Base-by-base conservation (phyloP, 2,888 invertebrate genomes). In the Mythimna albipuncta region DNA sequence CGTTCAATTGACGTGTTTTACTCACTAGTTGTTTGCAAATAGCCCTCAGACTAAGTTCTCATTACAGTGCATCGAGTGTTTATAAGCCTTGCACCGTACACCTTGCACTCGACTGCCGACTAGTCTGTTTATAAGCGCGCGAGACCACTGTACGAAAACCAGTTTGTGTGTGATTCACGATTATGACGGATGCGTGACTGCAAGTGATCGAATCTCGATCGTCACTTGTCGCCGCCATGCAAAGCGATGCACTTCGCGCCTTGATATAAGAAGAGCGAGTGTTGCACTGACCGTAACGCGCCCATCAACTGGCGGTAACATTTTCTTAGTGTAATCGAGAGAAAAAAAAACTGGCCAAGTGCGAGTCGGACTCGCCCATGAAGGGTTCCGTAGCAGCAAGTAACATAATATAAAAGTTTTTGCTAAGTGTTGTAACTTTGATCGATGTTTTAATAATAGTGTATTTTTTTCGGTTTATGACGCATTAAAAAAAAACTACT, bases 111-210 rank as follows among this genome's bases (percentile, higher is more conserved):
- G 26, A 32, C 38, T 75, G 35, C 38, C n/a, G 50, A 50, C 50
- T 50, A 50, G 50, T 52, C 50, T 52, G 50, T 52, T 52, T 52
- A 19, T 52, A 7, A 2, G 50, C n/a, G 50, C 50, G 19, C 44
- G 44, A 44, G 50, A 1, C 50, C 35, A 16, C 38, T 50, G 65
- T 72, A 38, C 44, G 55, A 19, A 38, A 76, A 81, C 78, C 76
- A 47, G 81, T 79, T 79, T 32, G 64, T 58, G 41, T 55, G 72
- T 64, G 69, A 69, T 50, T 78, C 69, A 63, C 52, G 59, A 67
- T 7, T 16, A 32, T 41, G 57, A 65, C 19, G 47, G 57, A 69
- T 54, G 54, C 26, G 38, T 19, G 19, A 9, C 52, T 2, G 13
- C 38, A 16, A 52, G 38, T 50, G 19, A n/a, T 35, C 16, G 62